Percentiles rank a stretch among this genome's conserved stretches.
Evolutionary conservation across 2,888 invertebrate genomes (phyloP).

Genomic region (Deroplatys truncata): DNA sequence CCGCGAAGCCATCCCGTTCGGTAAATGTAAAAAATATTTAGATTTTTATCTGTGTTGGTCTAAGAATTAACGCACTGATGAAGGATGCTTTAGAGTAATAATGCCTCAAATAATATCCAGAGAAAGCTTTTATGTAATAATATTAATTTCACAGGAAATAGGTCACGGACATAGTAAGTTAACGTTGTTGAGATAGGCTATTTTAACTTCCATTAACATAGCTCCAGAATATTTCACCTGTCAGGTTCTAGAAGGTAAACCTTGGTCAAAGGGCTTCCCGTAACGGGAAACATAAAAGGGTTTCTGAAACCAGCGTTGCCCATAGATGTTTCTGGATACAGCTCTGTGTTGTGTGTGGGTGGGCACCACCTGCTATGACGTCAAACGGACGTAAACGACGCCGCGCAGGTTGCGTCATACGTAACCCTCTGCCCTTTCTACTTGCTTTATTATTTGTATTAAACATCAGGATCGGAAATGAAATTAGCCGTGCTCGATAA

Average conservation of each 20-base stretch:
- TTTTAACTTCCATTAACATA: no score
- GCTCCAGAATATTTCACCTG: neutral
- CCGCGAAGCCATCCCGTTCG: no score
- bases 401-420: neutral
- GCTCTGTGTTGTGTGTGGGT: neutral
- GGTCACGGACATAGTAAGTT: no score
- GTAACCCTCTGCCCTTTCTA: conserved; percentile 8
- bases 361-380: neutral
- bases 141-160: no score
- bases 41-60: no score
- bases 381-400: neutral
- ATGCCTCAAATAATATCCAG: no score
- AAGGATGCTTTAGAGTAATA: no score
- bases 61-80: no score
- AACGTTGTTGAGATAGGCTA: no score
- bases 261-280: neutral
- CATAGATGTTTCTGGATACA: neutral
- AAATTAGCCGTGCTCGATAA: neutral
- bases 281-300: neutral
- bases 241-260: neutral
- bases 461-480: neutral
- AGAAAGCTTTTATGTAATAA: no score
- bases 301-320: neutral
- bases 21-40: no score
- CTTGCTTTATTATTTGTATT: neutral